Conservation (phyloP, 2,797 vertebrate genomes). For the Bovichtus diacanthus region DNA sequence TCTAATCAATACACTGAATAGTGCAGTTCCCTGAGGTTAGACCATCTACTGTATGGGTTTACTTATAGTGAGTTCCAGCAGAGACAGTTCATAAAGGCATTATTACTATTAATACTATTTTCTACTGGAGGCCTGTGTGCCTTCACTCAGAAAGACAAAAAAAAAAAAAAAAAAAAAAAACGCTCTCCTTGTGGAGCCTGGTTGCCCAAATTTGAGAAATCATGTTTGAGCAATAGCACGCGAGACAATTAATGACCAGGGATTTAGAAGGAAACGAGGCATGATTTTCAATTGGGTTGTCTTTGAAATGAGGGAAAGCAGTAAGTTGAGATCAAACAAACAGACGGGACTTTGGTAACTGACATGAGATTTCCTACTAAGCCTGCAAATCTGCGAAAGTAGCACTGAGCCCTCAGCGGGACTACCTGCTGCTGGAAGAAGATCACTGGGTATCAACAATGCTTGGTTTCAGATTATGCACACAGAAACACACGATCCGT, state of each 20-base stretch:
- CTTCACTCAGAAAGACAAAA: background rate
- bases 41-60: background rate
- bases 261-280: constrained; percentile 38
- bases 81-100: too few species aligned
- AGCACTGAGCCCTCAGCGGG: constrained; percentile 36
- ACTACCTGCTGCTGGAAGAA: constrained; percentile 39
- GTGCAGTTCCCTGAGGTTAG: constrained; percentile 23
- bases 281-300: constrained; percentile 30
- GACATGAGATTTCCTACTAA: constrained; percentile 53
- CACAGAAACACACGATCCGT: constrained; percentile 14
- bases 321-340: constrained; percentile 53
- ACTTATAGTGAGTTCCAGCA: background rate
- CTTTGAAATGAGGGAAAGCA: constrained; percentile 34
- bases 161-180: too few species aligned
- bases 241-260: constrained; percentile 14
- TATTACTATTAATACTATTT: too few species aligned
- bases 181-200: background rate
- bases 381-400: constrained; percentile 52
- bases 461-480: constrained; percentile 48
- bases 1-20: constrained; percentile 55
- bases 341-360: constrained; percentile 30
- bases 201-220: background rate
- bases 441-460: constrained; percentile 40
- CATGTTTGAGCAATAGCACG: constrained; percentile 1
- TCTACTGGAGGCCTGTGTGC: too few species aligned